These are phyloP conservation scores for Mesopsocus fuscifrons DNA, from an alignment of 2,888 invertebrate genomes.

Conservation along the genomic window DNA sequence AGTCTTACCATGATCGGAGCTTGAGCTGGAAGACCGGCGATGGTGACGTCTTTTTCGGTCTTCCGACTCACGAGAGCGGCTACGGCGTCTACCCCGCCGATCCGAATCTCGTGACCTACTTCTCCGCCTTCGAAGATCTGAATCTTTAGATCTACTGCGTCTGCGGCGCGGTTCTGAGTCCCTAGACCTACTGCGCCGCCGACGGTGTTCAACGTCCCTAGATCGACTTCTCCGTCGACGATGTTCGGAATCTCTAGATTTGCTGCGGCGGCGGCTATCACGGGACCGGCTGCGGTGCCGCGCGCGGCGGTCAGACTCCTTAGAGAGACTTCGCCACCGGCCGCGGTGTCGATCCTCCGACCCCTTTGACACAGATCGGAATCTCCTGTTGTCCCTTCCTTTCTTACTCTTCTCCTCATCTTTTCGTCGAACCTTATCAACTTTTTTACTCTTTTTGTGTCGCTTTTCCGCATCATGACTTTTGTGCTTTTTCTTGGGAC, in stretches of 20 bases:
- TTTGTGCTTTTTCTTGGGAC: neutral
- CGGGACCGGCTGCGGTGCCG: neutral
- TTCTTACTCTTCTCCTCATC: conserved; percentile 14
- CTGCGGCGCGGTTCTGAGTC: too few species aligned
- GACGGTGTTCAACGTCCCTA: neutral
- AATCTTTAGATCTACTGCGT: too few species aligned
- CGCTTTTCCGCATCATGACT: neutral
- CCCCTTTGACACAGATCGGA: neutral
- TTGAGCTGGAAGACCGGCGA: too few species aligned
- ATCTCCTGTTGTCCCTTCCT: conserved; percentile 10
- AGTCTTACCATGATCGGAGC: too few species aligned
- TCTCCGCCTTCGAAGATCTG: neutral
- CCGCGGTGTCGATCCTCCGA: too few species aligned
- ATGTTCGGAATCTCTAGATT: neutral
- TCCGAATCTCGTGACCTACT: neutral
- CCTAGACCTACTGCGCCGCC: neutral
- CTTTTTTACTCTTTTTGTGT: neutral
- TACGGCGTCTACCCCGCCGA: neutral
- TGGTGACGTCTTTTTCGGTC: neutral
- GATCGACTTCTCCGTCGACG: neutral
- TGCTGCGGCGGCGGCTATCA: neutral
- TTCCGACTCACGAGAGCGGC: neutral
- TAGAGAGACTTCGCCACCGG: too few species aligned
- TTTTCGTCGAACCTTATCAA: conserved; percentile 14
- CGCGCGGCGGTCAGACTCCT: too few species aligned